Evolutionary conservation across 2,797 vertebrate genomes (phyloP).

Genomic region (Pantherophis vulpinus): DNA sequence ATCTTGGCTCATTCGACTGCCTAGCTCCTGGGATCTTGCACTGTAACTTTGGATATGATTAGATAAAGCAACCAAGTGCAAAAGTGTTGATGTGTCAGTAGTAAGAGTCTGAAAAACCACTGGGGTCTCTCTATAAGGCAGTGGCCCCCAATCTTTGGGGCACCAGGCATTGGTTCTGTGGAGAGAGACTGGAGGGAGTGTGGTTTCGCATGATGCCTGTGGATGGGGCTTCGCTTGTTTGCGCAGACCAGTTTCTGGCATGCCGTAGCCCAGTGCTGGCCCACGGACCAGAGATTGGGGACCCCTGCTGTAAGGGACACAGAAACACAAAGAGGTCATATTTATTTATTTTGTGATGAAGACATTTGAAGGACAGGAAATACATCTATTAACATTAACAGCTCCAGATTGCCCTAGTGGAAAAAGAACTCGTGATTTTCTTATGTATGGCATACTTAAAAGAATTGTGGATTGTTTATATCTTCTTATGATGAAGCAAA

Average conservation of each 20-base stretch:
- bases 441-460: not conserved
- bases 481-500: not conserved
- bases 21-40: not conserved
- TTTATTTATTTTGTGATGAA: not conserved
- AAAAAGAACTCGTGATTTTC: not conserved
- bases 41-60: not conserved
- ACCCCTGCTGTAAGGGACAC: not conserved
- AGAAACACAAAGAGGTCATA: not conserved
- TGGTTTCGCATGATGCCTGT: too few relatives aligned
- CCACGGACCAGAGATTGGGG: too few relatives aligned
- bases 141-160: too few relatives aligned
- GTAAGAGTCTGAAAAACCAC: not conserved
- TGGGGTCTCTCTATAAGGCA: not conserved
- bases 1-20: not conserved
- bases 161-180: too few relatives aligned
- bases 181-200: too few relatives aligned
- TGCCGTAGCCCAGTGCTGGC: too few relatives aligned
- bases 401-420: not conserved
- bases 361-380: not conserved
- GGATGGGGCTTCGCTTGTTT: too few relatives aligned
- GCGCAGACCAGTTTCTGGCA: too few relatives aligned
- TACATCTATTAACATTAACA: not conserved
- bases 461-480: not conserved
- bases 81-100: not conserved
- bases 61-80: not conserved